phyloP scores from a whole-genome alignment of 1,140 invertebrate species.

The Drosophila bipectinata region DNA sequence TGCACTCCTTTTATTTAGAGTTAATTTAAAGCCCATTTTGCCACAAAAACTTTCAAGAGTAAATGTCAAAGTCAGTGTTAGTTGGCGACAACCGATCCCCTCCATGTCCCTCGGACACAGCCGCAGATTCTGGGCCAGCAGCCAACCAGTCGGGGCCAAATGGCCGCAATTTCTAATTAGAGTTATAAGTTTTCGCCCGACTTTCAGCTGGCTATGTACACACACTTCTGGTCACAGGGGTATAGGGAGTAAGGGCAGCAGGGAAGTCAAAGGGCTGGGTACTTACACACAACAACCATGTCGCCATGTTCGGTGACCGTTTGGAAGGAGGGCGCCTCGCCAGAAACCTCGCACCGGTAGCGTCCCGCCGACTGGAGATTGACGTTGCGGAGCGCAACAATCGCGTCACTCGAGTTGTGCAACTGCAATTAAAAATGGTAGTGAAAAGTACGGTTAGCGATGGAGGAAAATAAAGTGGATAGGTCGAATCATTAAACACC shows the following conservation, averaged over 20 bases:
- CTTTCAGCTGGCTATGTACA: conserved; percentile 23
- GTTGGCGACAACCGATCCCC: neutral
- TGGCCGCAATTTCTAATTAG: conserved; percentile 67
- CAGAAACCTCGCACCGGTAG: conserved; percentile 94
- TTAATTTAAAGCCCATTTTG: neutral
- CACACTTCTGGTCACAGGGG: neutral
- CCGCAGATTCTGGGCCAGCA: conserved; percentile 36
- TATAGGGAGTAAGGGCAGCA: neutral
- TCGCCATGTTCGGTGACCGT: conserved; percentile 90
- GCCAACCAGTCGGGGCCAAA: conserved; percentile 40
- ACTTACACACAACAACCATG: conserved; percentile 92
- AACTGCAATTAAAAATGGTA: conserved; percentile 85
- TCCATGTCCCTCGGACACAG: neutral
- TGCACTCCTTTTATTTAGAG: neutral
- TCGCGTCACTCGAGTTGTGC: conserved; percentile 89
- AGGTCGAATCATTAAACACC: neutral
- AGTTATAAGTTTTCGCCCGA: conserved; percentile 68
- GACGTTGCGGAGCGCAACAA: conserved; percentile 90
- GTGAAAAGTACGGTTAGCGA: conserved; percentile 8
- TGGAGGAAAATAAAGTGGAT: neutral
- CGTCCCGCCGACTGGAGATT: conserved; percentile 90
- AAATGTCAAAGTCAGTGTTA: conserved; percentile 40
- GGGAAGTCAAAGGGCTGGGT: conserved; percentile 6
- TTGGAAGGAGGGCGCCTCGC: conserved; percentile 91
- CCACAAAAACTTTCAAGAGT: conserved; percentile 24